Evolutionary conservation across 2,113 vertebrate genomes (phyloP).

Genomic region (Lota lota): DNA sequence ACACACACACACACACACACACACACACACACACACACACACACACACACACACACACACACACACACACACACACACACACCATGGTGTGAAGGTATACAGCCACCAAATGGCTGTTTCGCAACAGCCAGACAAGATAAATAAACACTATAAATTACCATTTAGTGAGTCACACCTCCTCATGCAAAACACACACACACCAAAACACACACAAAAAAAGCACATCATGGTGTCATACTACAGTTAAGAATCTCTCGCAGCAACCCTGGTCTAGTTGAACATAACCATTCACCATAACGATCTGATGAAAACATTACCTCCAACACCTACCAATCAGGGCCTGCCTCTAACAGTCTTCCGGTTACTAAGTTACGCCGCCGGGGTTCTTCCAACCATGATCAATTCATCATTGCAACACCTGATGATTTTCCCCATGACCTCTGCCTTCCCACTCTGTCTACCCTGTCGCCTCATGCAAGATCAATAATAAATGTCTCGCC

Average conservation of each 20-base stretch:
- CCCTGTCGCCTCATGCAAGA: conserved; percentile 27
- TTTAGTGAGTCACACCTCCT: conserved; percentile 11
- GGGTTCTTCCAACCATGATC: conserved; percentile 45
- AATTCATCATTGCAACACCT: conserved; percentile 30
- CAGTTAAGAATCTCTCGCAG: not conserved
- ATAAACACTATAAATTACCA: conserved; percentile 33
- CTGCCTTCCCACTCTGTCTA: conserved; percentile 30
- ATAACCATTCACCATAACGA: too few relatives aligned
- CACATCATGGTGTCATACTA: not conserved
- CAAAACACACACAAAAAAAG: conserved; percentile 10
- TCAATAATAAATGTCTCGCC: conserved; percentile 35
- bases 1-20: conserved; percentile 3
- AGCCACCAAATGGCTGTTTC: conserved; percentile 42
- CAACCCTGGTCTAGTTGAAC: not conserved
- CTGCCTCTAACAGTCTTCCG: too few relatives aligned
- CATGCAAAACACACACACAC: conserved; percentile 9
- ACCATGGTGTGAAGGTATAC: conserved; percentile 14
- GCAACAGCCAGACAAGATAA: conserved; percentile 36
- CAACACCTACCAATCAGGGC: conserved; percentile 2
- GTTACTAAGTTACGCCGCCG: too few relatives aligned
- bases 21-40: not conserved
- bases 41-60: conserved; percentile 1
- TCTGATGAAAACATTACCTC: not conserved
- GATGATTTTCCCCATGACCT: conserved; percentile 44
- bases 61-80: not conserved